phyloP scores from a whole-genome alignment of 2,888 invertebrate genomes.

The Philaethria dido region DNA sequence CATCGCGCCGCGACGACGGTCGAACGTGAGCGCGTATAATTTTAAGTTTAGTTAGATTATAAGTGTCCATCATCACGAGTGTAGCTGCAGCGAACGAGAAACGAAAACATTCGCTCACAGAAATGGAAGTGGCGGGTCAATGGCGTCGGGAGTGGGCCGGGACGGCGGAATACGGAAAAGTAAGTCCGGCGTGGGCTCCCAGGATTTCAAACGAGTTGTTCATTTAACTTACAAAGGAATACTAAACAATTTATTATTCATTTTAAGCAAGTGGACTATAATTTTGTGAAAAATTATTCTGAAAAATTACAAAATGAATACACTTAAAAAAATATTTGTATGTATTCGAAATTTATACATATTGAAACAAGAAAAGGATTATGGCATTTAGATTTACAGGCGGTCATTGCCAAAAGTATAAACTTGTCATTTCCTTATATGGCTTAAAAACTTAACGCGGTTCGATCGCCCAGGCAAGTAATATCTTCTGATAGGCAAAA shows the following conservation, averaged over 20 bases:
- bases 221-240: slow-evolving; percentile 4
- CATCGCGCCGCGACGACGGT: slow-evolving; percentile 64
- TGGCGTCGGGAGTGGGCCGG: slow-evolving; percentile 81
- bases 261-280: too few species aligned
- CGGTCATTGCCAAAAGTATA: slow-evolving; percentile 79
- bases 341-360: not conserved
- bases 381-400: slow-evolving; percentile 51
- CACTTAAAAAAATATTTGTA: not conserved
- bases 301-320: not conserved
- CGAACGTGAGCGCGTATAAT: slow-evolving; percentile 61
- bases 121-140: slow-evolving; percentile 80
- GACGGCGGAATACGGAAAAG: slow-evolving; percentile 80
- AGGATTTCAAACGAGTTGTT: slow-evolving; percentile 19
- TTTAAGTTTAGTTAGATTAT: slow-evolving; percentile 32
- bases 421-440: slow-evolving; percentile 76
- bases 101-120: slow-evolving; percentile 51
- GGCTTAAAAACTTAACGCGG: slow-evolving; percentile 70
- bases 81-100: slow-evolving; percentile 76
- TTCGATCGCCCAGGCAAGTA: slow-evolving; percentile 58
- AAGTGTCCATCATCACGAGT: slow-evolving; percentile 67
- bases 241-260: not conserved
- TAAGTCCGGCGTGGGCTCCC: slow-evolving; percentile 52
- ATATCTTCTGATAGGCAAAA: slow-evolving; percentile 58
- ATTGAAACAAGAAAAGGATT: slow-evolving; percentile 21
- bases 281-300: not conserved